Conservation (phyloP, 2,113 vertebrate species). For the Lophochroa leadbeateri region DNA sequence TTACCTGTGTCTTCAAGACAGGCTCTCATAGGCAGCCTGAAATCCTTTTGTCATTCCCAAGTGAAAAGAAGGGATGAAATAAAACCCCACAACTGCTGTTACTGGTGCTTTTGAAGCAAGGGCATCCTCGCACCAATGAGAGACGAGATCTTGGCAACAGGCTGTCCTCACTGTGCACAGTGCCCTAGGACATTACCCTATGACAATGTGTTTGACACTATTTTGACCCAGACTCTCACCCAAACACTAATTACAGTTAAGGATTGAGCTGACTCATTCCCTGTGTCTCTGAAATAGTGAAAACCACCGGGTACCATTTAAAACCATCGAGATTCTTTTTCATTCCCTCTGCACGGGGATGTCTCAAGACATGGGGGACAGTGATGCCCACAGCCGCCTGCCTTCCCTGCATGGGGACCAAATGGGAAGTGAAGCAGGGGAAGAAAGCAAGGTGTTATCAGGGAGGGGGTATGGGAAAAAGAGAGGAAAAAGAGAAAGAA, state of each 20-base stretch:
- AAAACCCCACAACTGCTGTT: background rate
- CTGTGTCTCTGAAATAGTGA: background rate
- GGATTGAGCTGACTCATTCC: background rate
- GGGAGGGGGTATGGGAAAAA: background rate
- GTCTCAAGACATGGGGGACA: background rate
- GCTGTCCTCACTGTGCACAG: background rate
- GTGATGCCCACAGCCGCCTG: rapidly evolving
- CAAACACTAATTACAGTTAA: background rate
- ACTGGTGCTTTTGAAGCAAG: background rate
- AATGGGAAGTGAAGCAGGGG: background rate
- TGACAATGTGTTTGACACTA: background rate
- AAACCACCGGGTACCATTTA: rapidly evolving
- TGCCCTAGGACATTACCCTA: background rate
- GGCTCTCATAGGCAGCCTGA: background rate
- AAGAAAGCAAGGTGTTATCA: background rate
- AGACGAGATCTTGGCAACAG: background rate
- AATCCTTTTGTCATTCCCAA: background rate
- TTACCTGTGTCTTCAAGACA: background rate
- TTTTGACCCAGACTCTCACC: background rate
- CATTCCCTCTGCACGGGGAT: background rate
- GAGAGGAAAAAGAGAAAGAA: background rate
- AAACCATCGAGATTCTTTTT: background rate
- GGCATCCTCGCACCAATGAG: background rate
- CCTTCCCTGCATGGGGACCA: rapidly evolving
- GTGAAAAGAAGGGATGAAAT: background rate